Base-by-base conservation (phyloP, 2,888 invertebrate genomes). In the Rhagium mordax region DNA sequence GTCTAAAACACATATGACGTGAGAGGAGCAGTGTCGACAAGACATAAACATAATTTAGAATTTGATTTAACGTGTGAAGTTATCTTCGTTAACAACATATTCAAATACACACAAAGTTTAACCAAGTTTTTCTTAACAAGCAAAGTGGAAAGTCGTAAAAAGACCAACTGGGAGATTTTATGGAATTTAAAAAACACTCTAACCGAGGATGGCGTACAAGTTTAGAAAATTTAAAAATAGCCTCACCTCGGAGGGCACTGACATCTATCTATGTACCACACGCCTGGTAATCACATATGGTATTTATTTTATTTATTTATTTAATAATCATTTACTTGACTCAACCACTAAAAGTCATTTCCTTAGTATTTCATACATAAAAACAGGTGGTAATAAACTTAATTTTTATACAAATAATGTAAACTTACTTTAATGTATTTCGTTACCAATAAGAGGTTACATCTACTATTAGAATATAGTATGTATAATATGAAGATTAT, bases 221-320 rank as follows among this genome's bases (percentile, higher is more conserved):
- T 57, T 57, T 67, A 67, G 67, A 67, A 61, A 57, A 60, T 66
- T 33, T 71, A 71, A 65, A 66, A 71, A 71, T 71, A 71, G 66
- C 49, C n/a, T 33, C 33, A 49, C 20, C 59, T 48, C 3, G 47
- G 70, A 71, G 71, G 71, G 59, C 71, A 71, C 66, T 66, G 61
- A 61, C 71, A 49, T 41, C 16, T 66, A 49, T 41, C 16, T 20
- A n/a, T 47, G 16, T 67, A 67, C 67, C 67, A 67, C 67, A 67
- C 67, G 67, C 67, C 29, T 67, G 6, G 67, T 20, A 61, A 41
- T 61, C 47, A 20, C 61, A 61, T 15, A 61, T 61, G 61, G 47
- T 21, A 61, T 21, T 48, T 24, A 61, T 7, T 41, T 41, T 61
- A 61, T 47, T 60, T 60, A 60, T 41, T 41, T 51, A 51, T 10